phyloP scores from a whole-genome alignment of 2,797 vertebrate species.

The Chelidonichthys spinosus region DNA sequence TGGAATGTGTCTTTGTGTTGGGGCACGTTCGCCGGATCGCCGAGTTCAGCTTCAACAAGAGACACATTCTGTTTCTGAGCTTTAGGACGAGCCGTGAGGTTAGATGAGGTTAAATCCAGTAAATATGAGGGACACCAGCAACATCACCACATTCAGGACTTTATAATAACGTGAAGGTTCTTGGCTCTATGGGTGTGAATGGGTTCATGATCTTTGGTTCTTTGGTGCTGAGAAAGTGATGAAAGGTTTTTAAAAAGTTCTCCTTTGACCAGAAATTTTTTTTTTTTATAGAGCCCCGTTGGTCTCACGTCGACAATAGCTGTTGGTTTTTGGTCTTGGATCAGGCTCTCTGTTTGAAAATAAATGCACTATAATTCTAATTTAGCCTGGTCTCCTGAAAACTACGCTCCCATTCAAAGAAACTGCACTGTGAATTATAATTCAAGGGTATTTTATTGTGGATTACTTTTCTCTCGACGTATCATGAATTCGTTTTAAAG shows the following conservation, averaged over 20 bases:
- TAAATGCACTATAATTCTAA: too few species aligned
- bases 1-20: conserved; percentile 72
- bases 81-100: background rate
- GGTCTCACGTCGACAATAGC: background rate
- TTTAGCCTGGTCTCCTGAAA: too few species aligned
- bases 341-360: too few species aligned
- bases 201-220: too few species aligned
- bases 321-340: background rate
- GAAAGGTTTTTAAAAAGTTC: background rate
- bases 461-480: too few species aligned
- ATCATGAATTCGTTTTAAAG: too few species aligned
- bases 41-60: background rate
- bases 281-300: background rate
- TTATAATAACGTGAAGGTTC: too few species aligned
- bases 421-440: too few species aligned
- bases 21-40: conserved; percentile 41
- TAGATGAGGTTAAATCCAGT: background rate
- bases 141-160: too few species aligned
- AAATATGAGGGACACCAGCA: background rate
- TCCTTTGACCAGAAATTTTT: background rate
- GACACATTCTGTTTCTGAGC: background rate
- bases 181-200: too few species aligned
- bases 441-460: too few species aligned
- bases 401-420: too few species aligned
- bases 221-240: background rate